phyloP scores from a whole-genome alignment of 2,113 vertebrate species.

The Cynocephalus volans region DNA sequence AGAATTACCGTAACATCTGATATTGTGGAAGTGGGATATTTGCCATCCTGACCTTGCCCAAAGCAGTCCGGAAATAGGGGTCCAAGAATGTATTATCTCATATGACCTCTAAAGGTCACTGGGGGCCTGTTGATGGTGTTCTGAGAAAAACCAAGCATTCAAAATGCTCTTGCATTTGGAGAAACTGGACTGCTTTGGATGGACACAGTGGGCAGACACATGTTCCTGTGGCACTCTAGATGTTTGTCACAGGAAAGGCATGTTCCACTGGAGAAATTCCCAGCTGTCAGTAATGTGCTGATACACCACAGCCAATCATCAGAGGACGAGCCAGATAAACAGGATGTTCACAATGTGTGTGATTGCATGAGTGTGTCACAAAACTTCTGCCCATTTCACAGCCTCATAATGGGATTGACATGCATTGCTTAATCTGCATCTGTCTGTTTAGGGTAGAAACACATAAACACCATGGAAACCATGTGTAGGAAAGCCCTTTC shows the following conservation, averaged over 20 bases:
- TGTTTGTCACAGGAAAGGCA: conserved; percentile 97
- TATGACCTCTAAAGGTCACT: conserved; percentile 91
- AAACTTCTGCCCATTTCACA: conserved; percentile 90
- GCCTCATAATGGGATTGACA: conserved; percentile 89
- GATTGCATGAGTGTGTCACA: conserved; percentile 92
- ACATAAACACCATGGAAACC: conserved; percentile 87
- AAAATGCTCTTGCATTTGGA: conserved; percentile 93
- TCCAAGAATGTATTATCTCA: conserved; percentile 95
- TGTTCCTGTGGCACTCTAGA: conserved; percentile 92
- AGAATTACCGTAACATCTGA: conserved; percentile 99
- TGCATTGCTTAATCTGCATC: conserved; percentile 89
- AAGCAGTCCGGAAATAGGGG: conserved; percentile 95
- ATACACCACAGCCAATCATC: conserved; percentile 91
- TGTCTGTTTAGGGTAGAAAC: conserved; percentile 87
- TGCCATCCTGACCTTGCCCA: conserved; percentile 97
- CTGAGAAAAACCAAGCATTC: conserved; percentile 85
- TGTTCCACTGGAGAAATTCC: conserved; percentile 94
- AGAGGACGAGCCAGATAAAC: conserved; percentile 93
- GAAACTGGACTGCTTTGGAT: conserved; percentile 85
- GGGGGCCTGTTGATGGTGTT: conserved; percentile 80
- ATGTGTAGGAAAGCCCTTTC: conserved; percentile 79
- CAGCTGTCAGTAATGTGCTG: conserved; percentile 95
- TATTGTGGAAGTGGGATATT: conserved; percentile 97
- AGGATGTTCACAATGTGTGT: conserved; percentile 93
- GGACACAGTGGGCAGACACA: conserved; percentile 90